phyloP scores from a whole-genome alignment of 2,113 vertebrate genomes.

The Sceloporus undulatus region DNA sequence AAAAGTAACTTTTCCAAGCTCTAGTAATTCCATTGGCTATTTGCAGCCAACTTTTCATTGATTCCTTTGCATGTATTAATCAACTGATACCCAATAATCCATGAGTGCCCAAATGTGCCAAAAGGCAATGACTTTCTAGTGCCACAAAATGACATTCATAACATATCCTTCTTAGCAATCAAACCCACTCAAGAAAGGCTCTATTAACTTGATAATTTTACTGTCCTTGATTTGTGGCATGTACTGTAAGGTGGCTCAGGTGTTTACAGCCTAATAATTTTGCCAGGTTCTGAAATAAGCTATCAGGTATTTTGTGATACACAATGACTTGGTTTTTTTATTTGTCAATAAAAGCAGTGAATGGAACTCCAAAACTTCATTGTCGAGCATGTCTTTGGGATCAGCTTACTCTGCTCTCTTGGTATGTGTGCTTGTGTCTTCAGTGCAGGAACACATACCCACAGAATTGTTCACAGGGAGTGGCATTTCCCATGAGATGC shows the following conservation, averaged over 20 bases:
- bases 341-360: slow-evolving; percentile 34
- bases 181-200: background rate
- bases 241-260: background rate
- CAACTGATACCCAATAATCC: background rate
- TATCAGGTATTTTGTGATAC: slow-evolving; percentile 34
- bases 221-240: slow-evolving; percentile 21
- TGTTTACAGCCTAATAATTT: slow-evolving; percentile 35
- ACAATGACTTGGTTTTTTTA: slow-evolving; percentile 24
- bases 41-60: background rate
- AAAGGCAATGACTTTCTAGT: background rate
- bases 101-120: background rate
- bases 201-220: slow-evolving; percentile 9
- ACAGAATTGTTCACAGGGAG: background rate
- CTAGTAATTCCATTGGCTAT: background rate
- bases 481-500: too few relatives aligned
- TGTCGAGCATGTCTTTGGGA: background rate
- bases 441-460: background rate
- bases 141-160: background rate
- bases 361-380: slow-evolving; percentile 35
- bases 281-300: slow-evolving; percentile 28
- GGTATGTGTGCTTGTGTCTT: background rate
- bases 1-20: too few relatives aligned
- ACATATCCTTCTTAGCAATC: background rate
- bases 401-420: background rate
- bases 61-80: background rate